Evolutionary conservation across 2,797 vertebrate species (phyloP), one percentile per base, ranked within the genome.

Genomic region (Bufotes viridis): DNA sequence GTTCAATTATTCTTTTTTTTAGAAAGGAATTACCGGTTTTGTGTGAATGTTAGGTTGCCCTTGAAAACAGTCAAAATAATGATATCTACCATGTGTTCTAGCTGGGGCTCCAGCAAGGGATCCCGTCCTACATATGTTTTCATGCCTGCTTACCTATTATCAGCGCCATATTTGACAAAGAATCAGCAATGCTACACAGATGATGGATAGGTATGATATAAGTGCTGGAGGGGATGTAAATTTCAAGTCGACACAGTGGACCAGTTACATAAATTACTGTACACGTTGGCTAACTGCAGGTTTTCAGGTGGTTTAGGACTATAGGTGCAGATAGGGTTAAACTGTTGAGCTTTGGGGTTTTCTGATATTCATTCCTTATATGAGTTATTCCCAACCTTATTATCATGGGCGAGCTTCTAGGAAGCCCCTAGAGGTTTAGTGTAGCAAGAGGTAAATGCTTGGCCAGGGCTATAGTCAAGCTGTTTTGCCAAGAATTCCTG

Each of bases 191-290:
- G 3, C 29, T 42, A 9, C 17, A 72, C 15, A 29, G 13, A 18
- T 42, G 29, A 72, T 42, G 69, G 69, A 72, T 17, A 15, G 26
- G 69, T 18, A 42, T 72, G 8, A 26, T 72, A 18, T 9, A 18
- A 42, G 1, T 34, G 70, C 70, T 22, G 72, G 72, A 75, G 72
- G 72, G 26, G 10, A 20, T 17, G 26, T 72, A 72, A 1, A 72
- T 17, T 29, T 29, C 67, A 26, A 29, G 67, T 69, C 14, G 1
- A 34, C 29, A 42, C 18, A 13, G 12, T 14, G 74, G 42, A 51
- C 74, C 20, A n/a, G 49, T 76, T 53, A 53, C 49, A 51, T 76
- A 51, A 76, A 76, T 76, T n/a, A n/a, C 74, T n/a, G 51, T 76
- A 51, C n/a, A 53, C 7, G 7, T n/a, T 6, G 20, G 49, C 9